Evolutionary conservation across 2,888 invertebrate species (phyloP), one percentile per base, ranked within the genome.

Genomic region (Cheilosia pagana): DNA sequence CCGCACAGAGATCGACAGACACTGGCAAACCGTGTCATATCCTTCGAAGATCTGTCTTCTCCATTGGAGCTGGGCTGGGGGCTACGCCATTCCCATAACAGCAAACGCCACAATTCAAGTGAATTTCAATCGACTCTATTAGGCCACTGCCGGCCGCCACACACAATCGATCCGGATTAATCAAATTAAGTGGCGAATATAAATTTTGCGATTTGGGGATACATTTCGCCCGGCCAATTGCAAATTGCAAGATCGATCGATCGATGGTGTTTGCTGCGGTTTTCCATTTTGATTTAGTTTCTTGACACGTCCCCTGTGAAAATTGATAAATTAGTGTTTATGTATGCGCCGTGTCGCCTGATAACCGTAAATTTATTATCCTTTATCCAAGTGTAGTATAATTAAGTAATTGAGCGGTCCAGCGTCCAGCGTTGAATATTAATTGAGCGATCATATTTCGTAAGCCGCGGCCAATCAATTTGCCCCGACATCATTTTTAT

Each of bases 241-340:
- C 71, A 50, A 74, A 79, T 67, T 71, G 65, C 52, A 85, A 76
- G 85, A 85, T 81, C 60, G 85, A 85, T 81, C 60, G 81, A 85
- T 85, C 60, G 75, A 52, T 70, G 55, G 6, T 45, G 48, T n/a
- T n/a, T 31, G 53, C 43, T 39, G 31, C 21, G 50, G 35, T 35
- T 31, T 43, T 28, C 8, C 8, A 28, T 28, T 28, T 48, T 52
- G 50, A 74, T 81, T 82, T 71, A 67, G 50, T 57, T 78, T 83
- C 72, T 68, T 67, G 85, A 75, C 81, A 85, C 81, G 65, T 85
- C 39, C n/a, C 57, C 39, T 53, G 48, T 55, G 71, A 65, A 71
- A 76, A 81, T 85, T 85, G 85, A 85, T 85, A 81, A 85, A 81
- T 85, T 76, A 85, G 62, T 81, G 85, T 85, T 85, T 85, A 71